These are phyloP conservation scores for Pteruthius melanotis DNA, from an alignment of 2,113 vertebrate genomes.

Conservation along the genomic window DNA sequence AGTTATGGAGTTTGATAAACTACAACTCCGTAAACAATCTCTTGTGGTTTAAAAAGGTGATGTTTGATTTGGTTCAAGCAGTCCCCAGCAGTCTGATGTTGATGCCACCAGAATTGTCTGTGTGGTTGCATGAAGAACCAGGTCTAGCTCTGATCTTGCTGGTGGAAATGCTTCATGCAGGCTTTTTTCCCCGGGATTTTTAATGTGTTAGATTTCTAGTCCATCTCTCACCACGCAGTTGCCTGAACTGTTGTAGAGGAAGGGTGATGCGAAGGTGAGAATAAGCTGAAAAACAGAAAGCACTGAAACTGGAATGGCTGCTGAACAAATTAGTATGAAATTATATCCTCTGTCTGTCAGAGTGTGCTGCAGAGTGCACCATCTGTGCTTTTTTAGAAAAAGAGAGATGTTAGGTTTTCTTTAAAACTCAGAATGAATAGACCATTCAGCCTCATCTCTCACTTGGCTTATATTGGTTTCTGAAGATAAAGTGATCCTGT, in stretches of 20 bases:
- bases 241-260: neutral
- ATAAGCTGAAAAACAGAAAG: constrained; percentile 8
- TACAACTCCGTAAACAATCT: neutral
- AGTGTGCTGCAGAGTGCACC: neutral
- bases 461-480: neutral
- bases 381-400: constrained; percentile 1
- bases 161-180: neutral
- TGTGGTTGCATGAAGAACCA: neutral
- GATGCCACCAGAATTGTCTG: neutral
- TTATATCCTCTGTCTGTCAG: constrained; percentile 1
- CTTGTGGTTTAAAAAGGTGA: neutral
- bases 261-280: neutral
- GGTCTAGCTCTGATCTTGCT: neutral
- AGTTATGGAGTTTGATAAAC: neutral
- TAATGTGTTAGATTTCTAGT: neutral
- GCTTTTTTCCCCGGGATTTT: neutral
- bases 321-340: constrained; percentile 34
- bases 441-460: neutral
- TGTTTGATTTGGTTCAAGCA: neutral
- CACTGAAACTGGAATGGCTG: neutral
- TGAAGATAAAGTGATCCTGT: neutral
- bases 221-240: neutral
- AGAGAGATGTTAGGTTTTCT: neutral
- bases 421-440: neutral
- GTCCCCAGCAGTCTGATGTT: neutral